Evolutionary conservation across 2,888 invertebrate species (phyloP), one percentile per base, ranked within the genome.

Genomic region (Coelinius sp.): DNA sequence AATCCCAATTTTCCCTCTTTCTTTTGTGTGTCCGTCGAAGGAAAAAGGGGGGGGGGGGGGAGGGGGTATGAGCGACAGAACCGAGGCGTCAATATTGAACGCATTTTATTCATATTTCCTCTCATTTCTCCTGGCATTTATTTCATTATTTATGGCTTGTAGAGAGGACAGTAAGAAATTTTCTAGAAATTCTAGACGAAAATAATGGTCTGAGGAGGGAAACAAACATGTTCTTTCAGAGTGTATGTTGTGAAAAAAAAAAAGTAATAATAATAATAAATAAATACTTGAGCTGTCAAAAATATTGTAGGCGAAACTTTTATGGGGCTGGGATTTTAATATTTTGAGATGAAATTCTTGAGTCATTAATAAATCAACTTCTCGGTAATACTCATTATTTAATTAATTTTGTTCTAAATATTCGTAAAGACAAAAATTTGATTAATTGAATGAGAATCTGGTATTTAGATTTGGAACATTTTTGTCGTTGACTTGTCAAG

Each of bases 181-280:
- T 59, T 25, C 27, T 27, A 56, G 59, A 35, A 35, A 35, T 59
- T 35, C 8, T 1, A 59, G 3, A 4, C 35, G 14, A 20, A 35
- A 17, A 59, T 1, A 31, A 59, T 17, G n/a, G 14, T 31, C 35
- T 7, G 1, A 3, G 24, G n/a, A n/a, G 27, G 53, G 27, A 56
- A 56, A 56, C 56, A 56, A 56, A 56, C 27, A 56, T 56, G 27
- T 5, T n/a, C 14, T 56, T 56, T 56, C 27, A 56, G 31, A 14
- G 56, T 1, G 8, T 49, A 14, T 49, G 46, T 20, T 49, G 46
- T 6, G 35, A 59, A 31, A 17, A 17, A n/a, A n/a, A n/a, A n/a
- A n/a, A n/a, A n/a, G n/a, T n/a, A n/a, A n/a, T n/a, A n/a, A n/a
- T n/a, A n/a, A n/a, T n/a, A n/a, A n/a, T n/a, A n/a, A n/a, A 59